phyloP scores from a whole-genome alignment of 1,140 invertebrate species.

The Vollenhovia emeryi region DNA sequence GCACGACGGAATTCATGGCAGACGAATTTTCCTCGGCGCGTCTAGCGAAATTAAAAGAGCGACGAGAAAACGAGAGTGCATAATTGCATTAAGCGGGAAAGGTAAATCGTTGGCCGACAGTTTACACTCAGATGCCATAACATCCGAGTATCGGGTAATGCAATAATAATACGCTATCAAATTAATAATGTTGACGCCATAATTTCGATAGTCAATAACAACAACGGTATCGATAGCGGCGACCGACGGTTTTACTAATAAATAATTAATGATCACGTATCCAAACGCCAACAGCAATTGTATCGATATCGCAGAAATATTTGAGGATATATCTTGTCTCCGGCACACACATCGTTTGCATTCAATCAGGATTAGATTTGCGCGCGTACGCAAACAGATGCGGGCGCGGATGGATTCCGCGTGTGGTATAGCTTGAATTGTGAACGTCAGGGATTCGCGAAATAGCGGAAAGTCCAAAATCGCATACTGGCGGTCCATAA shows the following conservation, averaged over 20 bases:
- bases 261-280: not conserved
- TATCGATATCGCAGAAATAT: constrained; percentile 16
- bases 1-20: not conserved
- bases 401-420: constrained; percentile 5
- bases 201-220: not conserved
- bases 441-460: constrained; percentile 43
- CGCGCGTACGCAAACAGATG: constrained; percentile 2
- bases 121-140: not conserved
- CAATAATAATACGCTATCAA: not conserved
- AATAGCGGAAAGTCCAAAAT: constrained; percentile 60
- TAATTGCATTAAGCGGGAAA: not conserved
- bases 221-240: not conserved
- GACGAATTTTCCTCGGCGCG: not conserved
- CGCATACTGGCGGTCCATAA: constrained; percentile 58
- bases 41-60: not conserved
- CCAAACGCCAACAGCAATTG: not conserved
- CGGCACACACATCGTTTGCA: constrained; percentile 27
- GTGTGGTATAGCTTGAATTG: constrained; percentile 2
- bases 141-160: not conserved
- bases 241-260: not conserved
- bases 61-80: not conserved
- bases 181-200: not conserved
- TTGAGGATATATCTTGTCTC: not conserved
- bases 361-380: constrained; percentile 31
- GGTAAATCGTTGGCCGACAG: not conserved